These are phyloP conservation scores for Ramazzottius varieornatus DNA, from an alignment of 2,888 invertebrate species.

Conservation along the genomic window DNA sequence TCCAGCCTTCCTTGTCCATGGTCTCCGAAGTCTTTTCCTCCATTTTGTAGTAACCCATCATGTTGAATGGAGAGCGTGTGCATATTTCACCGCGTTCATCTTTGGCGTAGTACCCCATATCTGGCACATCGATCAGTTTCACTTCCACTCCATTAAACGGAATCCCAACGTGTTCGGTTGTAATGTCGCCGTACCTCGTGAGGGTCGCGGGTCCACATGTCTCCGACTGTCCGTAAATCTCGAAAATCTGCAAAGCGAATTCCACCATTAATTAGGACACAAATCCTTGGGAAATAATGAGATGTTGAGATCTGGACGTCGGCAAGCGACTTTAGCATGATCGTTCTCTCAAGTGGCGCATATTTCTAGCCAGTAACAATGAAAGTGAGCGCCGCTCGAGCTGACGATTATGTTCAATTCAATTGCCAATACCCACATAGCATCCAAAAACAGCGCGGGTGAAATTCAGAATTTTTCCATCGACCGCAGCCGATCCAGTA, in stretches of 20 bases:
- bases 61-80: not conserved
- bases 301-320: too few relatives aligned
- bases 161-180: constrained; percentile 22
- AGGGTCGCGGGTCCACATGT: constrained; percentile 20
- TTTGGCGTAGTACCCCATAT: constrained; percentile 10
- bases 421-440: not conserved
- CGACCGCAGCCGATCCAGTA: not conserved
- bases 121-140: constrained; percentile 20
- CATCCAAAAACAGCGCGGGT: not conserved
- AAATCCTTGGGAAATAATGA: too few relatives aligned
- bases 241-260: not conserved
- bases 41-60: constrained; percentile 22
- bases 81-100: not conserved
- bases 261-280: too few relatives aligned
- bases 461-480: not conserved
- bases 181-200: constrained; percentile 17
- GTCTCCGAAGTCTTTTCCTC: constrained; percentile 24
- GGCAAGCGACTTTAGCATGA: too few relatives aligned
- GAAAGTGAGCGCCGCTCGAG: too few relatives aligned
- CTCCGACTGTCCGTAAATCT: constrained; percentile 23
- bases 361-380: too few relatives aligned
- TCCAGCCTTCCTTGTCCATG: constrained; percentile 12
- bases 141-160: constrained; percentile 22
- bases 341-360: too few relatives aligned
- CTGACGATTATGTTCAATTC: too few relatives aligned